Percentiles rank a stretch among this genome's conserved stretches.
Conservation (phyloP, 53 echinoderm and acorn worm genomes). For the Paracentrotus lividus region DNA sequence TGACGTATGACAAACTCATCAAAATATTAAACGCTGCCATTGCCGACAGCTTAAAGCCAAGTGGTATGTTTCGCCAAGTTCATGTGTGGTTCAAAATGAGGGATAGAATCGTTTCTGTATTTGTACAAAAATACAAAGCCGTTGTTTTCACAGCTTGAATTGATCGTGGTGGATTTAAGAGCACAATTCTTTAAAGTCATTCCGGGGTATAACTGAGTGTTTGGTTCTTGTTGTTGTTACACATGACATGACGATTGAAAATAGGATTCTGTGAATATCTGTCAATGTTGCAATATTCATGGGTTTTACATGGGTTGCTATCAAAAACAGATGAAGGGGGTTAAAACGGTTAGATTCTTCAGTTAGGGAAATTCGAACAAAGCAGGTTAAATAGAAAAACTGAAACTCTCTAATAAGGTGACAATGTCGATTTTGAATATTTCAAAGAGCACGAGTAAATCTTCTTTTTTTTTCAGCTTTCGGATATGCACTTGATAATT, state of each 20-base stretch:
- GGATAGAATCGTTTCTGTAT: constrained; percentile 60
- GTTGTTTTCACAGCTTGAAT: constrained; percentile 65
- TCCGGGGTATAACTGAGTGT: constrained; percentile 34
- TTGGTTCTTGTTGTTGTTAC: constrained; percentile 55
- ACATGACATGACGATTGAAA: constrained; percentile 18
- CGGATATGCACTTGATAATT: too few relatives aligned
- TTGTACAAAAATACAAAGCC: constrained; percentile 49
- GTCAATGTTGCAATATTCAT: constrained; percentile 60
- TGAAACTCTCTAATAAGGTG: not conserved
- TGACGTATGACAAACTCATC: constrained; percentile 32
- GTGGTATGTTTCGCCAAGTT: constrained; percentile 59
- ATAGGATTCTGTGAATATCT: constrained; percentile 49
- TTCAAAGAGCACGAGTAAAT: not conserved
- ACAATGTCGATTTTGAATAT: not conserved
- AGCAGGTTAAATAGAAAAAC: not conserved
- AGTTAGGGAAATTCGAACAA: not conserved
- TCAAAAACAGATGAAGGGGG: constrained; percentile 47
- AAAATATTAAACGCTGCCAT: constrained; percentile 11
- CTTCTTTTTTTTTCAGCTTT: too few relatives aligned
- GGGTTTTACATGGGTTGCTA: constrained; percentile 40
- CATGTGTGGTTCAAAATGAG: constrained; percentile 39
- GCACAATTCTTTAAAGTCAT: constrained; percentile 55
- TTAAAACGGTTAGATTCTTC: not conserved
- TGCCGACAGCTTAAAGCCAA: constrained; percentile 56
- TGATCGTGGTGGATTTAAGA: constrained; percentile 56